A percentile compares a stretch with the other conserved stretches of the same genome.
These are phyloP conservation scores for Mellilla xanthometata DNA, from an alignment of 2,888 invertebrate species.

Conservation along the genomic window DNA sequence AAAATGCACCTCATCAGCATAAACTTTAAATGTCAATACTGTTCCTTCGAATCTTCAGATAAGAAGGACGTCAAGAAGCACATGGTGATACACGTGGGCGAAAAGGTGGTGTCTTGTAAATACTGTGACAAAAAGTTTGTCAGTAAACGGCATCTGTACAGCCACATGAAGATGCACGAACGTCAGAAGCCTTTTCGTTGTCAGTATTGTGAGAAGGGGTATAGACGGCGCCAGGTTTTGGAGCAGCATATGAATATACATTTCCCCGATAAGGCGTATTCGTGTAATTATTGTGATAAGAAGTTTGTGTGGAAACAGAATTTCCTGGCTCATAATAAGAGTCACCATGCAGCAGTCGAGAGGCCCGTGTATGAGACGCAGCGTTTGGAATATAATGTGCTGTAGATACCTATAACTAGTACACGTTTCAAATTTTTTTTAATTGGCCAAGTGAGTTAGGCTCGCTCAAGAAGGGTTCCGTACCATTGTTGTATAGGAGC, in stretches of 20 bases:
- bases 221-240: background rate
- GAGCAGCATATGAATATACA: conserved; percentile 50
- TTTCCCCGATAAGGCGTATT: conserved; percentile 63
- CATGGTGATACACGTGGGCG: conserved; percentile 73
- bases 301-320: conserved; percentile 77
- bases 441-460: no score
- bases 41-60: conserved; percentile 59
- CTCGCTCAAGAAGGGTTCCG: no score
- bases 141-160: conserved; percentile 81
- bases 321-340: conserved; percentile 41
- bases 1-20: conserved; percentile 63
- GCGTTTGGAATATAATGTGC: no score
- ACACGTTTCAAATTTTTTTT: no score
- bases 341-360: no score
- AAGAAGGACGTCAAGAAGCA: conserved; percentile 59
- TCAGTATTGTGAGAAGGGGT: background rate
- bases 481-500: no score
- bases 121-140: conserved; percentile 81
- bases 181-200: background rate
- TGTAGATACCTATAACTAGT: no score
- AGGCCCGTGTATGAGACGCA: no score
- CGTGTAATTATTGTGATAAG: conserved; percentile 77
- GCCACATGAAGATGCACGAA: conserved; percentile 63
- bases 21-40: conserved; percentile 57
- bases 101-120: conserved; percentile 79